Evolutionary conservation across 2,797 vertebrate species (phyloP), one percentile per base, ranked within the genome.

Genomic region (Dendrocincla tyrannina): DNA sequence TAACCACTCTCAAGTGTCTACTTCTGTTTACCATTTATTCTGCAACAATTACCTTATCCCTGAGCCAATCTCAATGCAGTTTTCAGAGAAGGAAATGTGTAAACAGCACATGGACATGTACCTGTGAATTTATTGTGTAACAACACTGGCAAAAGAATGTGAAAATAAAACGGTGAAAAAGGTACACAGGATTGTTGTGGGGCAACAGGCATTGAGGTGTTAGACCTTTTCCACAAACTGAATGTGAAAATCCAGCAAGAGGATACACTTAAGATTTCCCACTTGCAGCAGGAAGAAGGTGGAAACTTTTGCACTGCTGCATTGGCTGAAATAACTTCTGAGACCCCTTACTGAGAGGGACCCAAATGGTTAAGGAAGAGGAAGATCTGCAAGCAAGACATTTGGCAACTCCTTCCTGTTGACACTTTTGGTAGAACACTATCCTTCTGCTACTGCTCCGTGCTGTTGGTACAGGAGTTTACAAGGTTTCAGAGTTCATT

Each of bases 51-150:
- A 35, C 17, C 11, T 83, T 56, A 60, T 9, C 5, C 35, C 7
- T 1, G 3, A 39, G 32, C 16, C 56, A 78, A 59, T 7, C 11
- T 74, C 41, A 77, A 27, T 0, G 0, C 9, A 49, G 13, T 39
- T 76, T 75, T 89, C 44, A 64, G 37, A 80, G 46, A 44, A 58
- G 17, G 5, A 76, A 13, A 37, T 6, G 5, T 13, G 9, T 17
- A 11, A 74, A 60, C 17, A 72, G 74, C 19, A 68, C 27, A 4
- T 2, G 25, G 27, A 42, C 0, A 1, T 5, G 0, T 7, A 85
- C 22, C 15, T n/a, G 15, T 2, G 4, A 53, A 42, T 67, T 58
- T 30, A 39, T 13, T 67, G 66, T 83, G 22, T 14, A 85, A 74
- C 23, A 50, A 56, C 9, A 66, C 7, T 25, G 50, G 41, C 44